Conservation (phyloP, 2,888 invertebrate species). For the Alentia gelatinosa region DNA sequence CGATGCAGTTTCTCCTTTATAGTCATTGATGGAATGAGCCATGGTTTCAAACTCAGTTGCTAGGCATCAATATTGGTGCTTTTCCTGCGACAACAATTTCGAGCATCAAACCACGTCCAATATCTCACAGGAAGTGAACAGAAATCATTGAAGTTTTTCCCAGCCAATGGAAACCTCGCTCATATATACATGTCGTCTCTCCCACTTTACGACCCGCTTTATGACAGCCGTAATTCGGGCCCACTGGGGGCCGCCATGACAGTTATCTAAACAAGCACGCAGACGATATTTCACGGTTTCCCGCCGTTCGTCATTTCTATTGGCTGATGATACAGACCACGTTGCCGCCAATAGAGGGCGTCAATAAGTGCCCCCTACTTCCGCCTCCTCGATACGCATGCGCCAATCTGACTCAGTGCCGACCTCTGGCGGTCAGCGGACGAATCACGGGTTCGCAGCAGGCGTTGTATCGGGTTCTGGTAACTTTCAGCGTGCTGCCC, state of each 20-base stretch:
- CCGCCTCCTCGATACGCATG: not conserved
- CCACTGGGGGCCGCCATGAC: not conserved
- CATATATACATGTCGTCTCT: too few species aligned
- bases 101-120: too few species aligned
- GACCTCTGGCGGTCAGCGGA: not conserved
- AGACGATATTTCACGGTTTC: not conserved
- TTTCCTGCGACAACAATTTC: too few species aligned
- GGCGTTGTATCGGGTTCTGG: not conserved
- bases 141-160: too few species aligned
- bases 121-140: too few species aligned
- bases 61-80: too few species aligned
- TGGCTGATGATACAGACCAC: slow-evolving; percentile 27
- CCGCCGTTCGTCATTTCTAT: not conserved
- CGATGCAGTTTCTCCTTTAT: too few species aligned
- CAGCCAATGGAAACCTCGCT: too few species aligned
- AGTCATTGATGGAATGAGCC: too few species aligned
- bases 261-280: slow-evolving; percentile 8
- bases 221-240: too few species aligned
- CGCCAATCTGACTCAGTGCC: slow-evolving; percentile 2
- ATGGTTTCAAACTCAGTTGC: too few species aligned
- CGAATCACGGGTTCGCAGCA: not conserved
- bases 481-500: not conserved
- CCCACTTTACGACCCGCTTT: too few species aligned
- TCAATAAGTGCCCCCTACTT: not conserved
- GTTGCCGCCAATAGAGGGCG: not conserved